Percentiles rank a stretch among this genome's conserved stretches.
phyloP scores from a whole-genome alignment of 2,797 vertebrate species.

The Chelon labrosus region DNA sequence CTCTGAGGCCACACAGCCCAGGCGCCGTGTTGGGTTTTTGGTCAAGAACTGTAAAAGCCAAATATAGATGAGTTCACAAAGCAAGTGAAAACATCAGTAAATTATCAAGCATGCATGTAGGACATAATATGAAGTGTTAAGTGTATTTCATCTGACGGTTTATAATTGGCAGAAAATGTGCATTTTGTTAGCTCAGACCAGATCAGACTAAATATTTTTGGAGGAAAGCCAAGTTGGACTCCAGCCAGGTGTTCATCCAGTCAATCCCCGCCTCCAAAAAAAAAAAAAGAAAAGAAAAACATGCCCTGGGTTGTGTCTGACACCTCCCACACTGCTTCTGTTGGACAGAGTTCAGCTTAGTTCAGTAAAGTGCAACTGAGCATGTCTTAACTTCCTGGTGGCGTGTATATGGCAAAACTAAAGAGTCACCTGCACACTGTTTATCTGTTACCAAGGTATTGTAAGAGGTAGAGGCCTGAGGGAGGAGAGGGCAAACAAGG shows the following conservation, averaged over 20 bases:
- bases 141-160: background rate
- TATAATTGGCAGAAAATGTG: background rate
- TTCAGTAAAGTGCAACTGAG: conserved; percentile 15
- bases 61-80: background rate
- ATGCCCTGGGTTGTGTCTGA: conserved; percentile 19
- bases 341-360: conserved; percentile 31
- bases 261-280: conserved; percentile 33
- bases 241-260: conserved; percentile 43
- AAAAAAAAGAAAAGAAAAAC: conserved; percentile 22
- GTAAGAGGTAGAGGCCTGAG: conserved; percentile 8
- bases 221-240: conserved; percentile 39
- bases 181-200: background rate
- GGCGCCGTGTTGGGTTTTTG: conserved; percentile 92
- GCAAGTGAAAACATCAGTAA: background rate
- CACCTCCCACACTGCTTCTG: conserved; percentile 6
- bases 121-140: background rate
- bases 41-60: conserved; percentile 89
- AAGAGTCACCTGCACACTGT: conserved; percentile 31
- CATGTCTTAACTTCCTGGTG: conserved; percentile 46
- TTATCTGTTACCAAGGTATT: conserved; percentile 16
- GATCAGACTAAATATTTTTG: conserved; percentile 34
- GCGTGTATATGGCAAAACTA: conserved; percentile 48
- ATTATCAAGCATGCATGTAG: background rate
- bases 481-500: conserved; percentile 24
- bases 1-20: conserved; percentile 89